Evolutionary conservation across 2,888 invertebrate genomes (phyloP), one percentile per base, ranked within the genome.

Genomic region (Perithous albicinctus): DNA sequence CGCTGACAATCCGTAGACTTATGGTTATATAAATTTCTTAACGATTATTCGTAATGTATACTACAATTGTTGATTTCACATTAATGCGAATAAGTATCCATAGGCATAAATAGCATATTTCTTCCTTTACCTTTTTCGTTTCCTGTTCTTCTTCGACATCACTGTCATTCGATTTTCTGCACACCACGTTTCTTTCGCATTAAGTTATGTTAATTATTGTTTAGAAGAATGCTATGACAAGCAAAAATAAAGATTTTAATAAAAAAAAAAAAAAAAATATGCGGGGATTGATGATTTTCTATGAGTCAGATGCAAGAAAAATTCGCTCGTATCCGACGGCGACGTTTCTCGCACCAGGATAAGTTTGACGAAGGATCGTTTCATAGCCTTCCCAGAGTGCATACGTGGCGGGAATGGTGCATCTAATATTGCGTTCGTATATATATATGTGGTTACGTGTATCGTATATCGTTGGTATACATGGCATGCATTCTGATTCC

Each of bases 241-340:
- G 86, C 85, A 86, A 87, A 85, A 90, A 90, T 90, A 88, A 90
- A 91, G 88, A 88, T 90, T 90, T 90, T 90, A 88, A 89, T 91
- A 90, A 87, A 84, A 85, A 85, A 85, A 85, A 80, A 85, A 84
- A 85, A 75, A 63, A 67, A 48, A 66, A 23, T 41, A 43, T 1
- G 12, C 18, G 5, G n/a, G 32, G 12, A 59, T 12, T 41, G 38
- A 26, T 18, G 23, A 32, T 59, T 15, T 32, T 59, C 15, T 7
- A 15, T 0, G 32, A 59, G 32, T 18, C 32, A 8, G 54, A 6
- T 26, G 29, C 29, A 10, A n/a, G 41, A 43, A 29, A 15, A 29
- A 66, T 66, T n/a, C 18, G 18, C 23, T 48, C 29, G 15, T 43
- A 29, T 12, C 18, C n/a, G 18, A 32, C 29, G n/a, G 15, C 46